Conservation (phyloP, 2,888 invertebrate genomes). For the Agriopis marginaria region DNA sequence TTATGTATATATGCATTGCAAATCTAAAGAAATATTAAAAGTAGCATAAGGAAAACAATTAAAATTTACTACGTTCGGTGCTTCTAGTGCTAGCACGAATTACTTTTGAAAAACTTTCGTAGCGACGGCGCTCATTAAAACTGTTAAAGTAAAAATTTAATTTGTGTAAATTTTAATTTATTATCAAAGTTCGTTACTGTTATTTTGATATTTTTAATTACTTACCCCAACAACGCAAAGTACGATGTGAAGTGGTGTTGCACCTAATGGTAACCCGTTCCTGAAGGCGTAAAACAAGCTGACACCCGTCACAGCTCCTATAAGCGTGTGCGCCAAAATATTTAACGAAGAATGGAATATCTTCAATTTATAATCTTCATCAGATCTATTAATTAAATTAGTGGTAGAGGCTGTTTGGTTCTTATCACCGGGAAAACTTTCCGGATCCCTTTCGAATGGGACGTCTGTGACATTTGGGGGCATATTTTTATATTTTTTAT, state of each 20-base stretch:
- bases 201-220: neutral
- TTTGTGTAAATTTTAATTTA: neutral
- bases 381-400: conserved; percentile 30
- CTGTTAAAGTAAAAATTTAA: neutral
- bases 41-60: too few species aligned
- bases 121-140: too few species aligned
- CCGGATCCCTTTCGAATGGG: conserved; percentile 43
- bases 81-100: too few species aligned
- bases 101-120: too few species aligned
- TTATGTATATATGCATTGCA: too few species aligned
- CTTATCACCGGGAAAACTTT: conserved; percentile 37
- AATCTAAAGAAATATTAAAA: too few species aligned
- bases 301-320: conserved; percentile 66
- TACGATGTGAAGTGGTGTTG: conserved; percentile 64
- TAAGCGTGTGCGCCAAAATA: conserved; percentile 65
- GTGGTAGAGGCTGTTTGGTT: conserved; percentile 23
- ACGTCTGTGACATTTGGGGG: conserved; percentile 53
- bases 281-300: conserved; percentile 59
- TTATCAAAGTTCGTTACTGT: neutral
- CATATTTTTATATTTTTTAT: conserved; percentile 47
- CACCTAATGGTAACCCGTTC: conserved; percentile 56
- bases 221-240: conserved; percentile 78
- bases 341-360: conserved; percentile 64
- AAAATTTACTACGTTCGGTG: too few species aligned
- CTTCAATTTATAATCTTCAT: conserved; percentile 54